Base-by-base conservation (phyloP, 1,140 invertebrate species). In the Drosophila virilis region DNA sequence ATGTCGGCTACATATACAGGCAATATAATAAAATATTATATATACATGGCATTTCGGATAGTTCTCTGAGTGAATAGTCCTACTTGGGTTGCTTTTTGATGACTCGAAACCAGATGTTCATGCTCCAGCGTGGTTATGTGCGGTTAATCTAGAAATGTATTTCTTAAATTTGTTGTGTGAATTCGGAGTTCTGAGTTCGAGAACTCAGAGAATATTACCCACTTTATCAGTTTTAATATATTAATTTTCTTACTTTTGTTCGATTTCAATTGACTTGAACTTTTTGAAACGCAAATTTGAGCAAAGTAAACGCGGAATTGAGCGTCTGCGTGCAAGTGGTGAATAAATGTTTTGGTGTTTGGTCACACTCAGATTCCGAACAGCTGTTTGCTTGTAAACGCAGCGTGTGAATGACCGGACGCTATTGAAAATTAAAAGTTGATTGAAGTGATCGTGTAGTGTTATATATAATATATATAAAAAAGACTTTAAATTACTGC, bases 231-330 rank as follows among this genome's bases (percentile, higher is more conserved):
- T 17, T 17, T 17, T 17, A 17, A 17, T 17, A 17, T 17, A 37
- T 37, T 28, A 0, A 2, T 5, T 28, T 28, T 28, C 0, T 28
- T 28, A 28, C 3, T 28, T 28, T 28, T 5, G 22, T 28, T 28
- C 4, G 5, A 28, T 5, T 28, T 28, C 22, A 28, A 0, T 28
- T 28, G 22, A 28, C 22, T 28, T 17, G 3, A 15, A 6, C 33
- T 17, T 17, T 59, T 59, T 59, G 2, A 46, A 59, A 37, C 42
- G 42, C 57, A 46, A 35, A 33, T 32, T 13, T 6, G 28, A 17
- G 6, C n/a, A 32, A 42, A 2, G 33, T 10, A 12, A 5, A 15
- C 28, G 55, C 28, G 6, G 9, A 45, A 45, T 0, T 58, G 8
- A 45, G 55, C 1, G n/a, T 3, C 5, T 13, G 1, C 22, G 8